Conservation (phyloP, 2,797 vertebrate species). For the Brotula barbata region DNA sequence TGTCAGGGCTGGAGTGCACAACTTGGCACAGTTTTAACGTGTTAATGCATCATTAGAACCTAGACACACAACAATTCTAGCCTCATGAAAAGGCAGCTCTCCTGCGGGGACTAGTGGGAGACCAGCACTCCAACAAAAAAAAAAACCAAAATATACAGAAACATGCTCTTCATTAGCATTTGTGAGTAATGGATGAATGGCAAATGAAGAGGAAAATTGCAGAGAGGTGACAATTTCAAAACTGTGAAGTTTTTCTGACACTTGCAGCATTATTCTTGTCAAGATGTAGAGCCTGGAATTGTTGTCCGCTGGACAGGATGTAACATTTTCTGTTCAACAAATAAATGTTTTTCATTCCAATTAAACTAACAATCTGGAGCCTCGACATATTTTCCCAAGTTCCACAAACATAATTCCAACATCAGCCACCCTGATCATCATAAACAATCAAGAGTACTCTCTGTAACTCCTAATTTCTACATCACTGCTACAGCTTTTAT, state of each 20-base stretch:
- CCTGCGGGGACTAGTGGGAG: constrained; percentile 2
- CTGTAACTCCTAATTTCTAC: too few relatives aligned
- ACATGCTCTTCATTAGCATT: constrained; percentile 19
- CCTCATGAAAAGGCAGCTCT: too few relatives aligned
- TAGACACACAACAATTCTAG: not conserved
- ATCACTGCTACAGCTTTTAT: too few relatives aligned
- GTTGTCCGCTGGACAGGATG: too few relatives aligned
- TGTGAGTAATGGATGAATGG: constrained; percentile 19
- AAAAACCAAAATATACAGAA: not conserved
- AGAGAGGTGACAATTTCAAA: constrained; percentile 24
- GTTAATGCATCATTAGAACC: not conserved
- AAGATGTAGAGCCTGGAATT: too few relatives aligned
- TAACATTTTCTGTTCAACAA: too few relatives aligned
- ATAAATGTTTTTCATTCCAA: not conserved
- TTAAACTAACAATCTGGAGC: not conserved
- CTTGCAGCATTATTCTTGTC: constrained; percentile 13
- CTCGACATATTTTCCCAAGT: not conserved
- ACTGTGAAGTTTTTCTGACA: constrained; percentile 1
- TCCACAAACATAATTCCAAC: not conserved
- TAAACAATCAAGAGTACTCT: too few relatives aligned
- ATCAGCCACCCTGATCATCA: not conserved
- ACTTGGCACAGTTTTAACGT: not conserved
- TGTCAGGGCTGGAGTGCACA: not conserved
- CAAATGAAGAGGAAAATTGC: constrained; percentile 14
- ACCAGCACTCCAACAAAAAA: not conserved